Evolutionary conservation across 2,888 invertebrate genomes (phyloP).

Genomic region (Aporophyla nigra): DNA sequence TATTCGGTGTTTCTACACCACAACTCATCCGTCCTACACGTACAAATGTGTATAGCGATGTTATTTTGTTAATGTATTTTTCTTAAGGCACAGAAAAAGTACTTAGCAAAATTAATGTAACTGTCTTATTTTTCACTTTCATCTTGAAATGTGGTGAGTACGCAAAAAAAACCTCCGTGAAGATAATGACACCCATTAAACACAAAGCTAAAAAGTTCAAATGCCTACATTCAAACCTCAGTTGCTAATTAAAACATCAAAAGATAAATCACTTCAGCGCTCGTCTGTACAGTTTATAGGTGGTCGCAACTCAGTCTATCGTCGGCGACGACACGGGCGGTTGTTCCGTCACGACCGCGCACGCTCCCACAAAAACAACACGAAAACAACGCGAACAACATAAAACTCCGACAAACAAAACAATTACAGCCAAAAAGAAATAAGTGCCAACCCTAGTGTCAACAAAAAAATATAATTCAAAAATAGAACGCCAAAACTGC

Average conservation of each 20-base stretch:
- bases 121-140: background rate
- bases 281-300: constrained; percentile 73
- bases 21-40: background rate
- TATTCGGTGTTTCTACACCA: constrained; percentile 17
- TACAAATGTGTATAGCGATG: background rate
- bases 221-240: constrained; percentile 49
- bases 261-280: constrained; percentile 70
- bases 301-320: constrained; percentile 81
- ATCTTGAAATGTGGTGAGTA: background rate
- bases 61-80: background rate
- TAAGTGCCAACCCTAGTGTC: constrained; percentile 68
- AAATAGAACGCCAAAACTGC: constrained; percentile 42
- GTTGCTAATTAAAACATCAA: constrained; percentile 69
- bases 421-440: constrained; percentile 67
- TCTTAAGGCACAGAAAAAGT: background rate
- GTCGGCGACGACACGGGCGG: constrained; percentile 76
- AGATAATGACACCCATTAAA: constrained; percentile 16
- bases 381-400: constrained; percentile 68
- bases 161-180: background rate
- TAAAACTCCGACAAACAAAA: constrained; percentile 69
- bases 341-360: constrained; percentile 69
- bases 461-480: constrained; percentile 57
- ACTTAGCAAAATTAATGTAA: too few relatives aligned
- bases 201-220: constrained; percentile 30
- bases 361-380: constrained; percentile 67